phyloP scores from a whole-genome alignment of 2,888 invertebrate genomes.

The Plagodis pulveraria region DNA sequence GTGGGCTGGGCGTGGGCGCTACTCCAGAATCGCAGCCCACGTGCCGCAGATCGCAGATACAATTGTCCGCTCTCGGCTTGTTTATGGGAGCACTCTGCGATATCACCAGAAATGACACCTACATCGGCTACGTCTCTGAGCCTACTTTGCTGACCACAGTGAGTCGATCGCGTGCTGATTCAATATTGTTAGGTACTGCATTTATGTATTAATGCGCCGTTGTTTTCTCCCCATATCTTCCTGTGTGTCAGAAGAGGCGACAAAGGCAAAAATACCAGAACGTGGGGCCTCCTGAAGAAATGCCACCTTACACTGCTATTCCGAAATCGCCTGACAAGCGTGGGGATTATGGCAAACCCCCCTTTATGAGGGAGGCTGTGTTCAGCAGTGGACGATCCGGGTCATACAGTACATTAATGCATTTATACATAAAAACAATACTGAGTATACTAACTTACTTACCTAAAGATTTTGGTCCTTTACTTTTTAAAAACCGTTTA shows the following conservation, averaged over 20 bases:
- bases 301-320: background rate
- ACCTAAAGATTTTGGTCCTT: conserved; percentile 4
- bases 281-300: too few species aligned
- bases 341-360: too few species aligned
- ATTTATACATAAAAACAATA: too few species aligned
- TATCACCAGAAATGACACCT: conserved; percentile 69
- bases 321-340: too few species aligned
- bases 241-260: too few species aligned
- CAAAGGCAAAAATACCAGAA: too few species aligned
- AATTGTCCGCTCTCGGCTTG: conserved; percentile 72
- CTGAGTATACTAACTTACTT: too few species aligned
- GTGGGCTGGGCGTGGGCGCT: conserved; percentile 74
- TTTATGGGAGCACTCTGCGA: conserved; percentile 71
- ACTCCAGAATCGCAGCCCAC: conserved; percentile 77
- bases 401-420: too few species aligned
- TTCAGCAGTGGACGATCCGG: too few species aligned
- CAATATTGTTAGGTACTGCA: conserved; percentile 15
- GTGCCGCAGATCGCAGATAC: conserved; percentile 75
- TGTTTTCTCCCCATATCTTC: too few species aligned
- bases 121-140: conserved; percentile 59
- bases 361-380: too few species aligned
- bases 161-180: conserved; percentile 22
- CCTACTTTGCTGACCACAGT: conserved; percentile 38
- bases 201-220: too few species aligned
- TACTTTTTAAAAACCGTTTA: conserved; percentile 35